Evolutionary conservation across 2,797 vertebrate genomes (phyloP), one percentile per base, ranked within the genome.

Genomic region (Falco peregrinus): DNA sequence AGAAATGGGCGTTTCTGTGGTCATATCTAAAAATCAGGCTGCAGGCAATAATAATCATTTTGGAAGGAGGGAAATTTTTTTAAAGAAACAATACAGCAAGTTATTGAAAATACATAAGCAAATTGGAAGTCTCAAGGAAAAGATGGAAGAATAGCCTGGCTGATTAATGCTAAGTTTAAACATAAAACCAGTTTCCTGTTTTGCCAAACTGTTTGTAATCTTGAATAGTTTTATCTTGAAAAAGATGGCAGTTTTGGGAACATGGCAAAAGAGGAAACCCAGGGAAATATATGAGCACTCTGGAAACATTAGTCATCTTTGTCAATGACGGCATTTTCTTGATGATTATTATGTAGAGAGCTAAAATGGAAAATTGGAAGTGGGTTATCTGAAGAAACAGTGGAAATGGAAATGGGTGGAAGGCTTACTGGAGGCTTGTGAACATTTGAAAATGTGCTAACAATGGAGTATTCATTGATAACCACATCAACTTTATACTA

Each of bases 391-490:
- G 89, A 73, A 93, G 92, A 84, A 97, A 89, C 24, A 80, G 69
- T 96, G 85, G 89, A 81, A 89, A 93, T 96, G 88, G 95, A 94
- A 97, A 83, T 95, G 94, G 94, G 93, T 94, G 91, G 86, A 95
- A 96, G 35, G 43, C 79, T 93, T 93, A 31, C 39, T 86, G 59
- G 54, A 89, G 61, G 24, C 35, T 74, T 78, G 73, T 51, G 94
- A 71, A 39, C 75, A 59, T 90, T 95, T 93, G 60, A 90, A 91
- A 96, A 76, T 81, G 39, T 70, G 75, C 89, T 81, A 89, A 95
- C 95, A 96, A 96, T 97, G 82, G 65, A 85, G 81, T 67, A 94
- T 96, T 97, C 95, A 89, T 92, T 94, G 95, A 95, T 95, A 96
- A 92, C 64, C 51, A 47, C 81, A 28, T 76, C 0, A 0, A 45